Evolutionary conservation across 1,140 invertebrate genomes (phyloP).

Genomic region (Solen grandis): DNA sequence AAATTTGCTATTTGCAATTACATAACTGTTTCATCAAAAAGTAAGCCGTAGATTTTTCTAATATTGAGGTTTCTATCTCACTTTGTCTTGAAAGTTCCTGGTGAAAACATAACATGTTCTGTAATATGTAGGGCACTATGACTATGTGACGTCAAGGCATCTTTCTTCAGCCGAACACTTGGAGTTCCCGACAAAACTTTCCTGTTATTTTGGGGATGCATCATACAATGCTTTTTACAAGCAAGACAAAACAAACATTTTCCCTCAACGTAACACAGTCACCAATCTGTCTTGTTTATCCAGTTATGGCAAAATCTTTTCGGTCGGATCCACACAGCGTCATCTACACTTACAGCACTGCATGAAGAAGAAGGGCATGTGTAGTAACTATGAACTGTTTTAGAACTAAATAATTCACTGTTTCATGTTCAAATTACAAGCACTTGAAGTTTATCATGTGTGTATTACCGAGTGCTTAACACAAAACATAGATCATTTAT

Average conservation of each 20-base stretch:
- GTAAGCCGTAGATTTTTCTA: background rate
- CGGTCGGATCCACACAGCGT: too few species aligned
- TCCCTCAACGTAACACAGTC: constrained; percentile 28
- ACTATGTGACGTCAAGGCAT: background rate
- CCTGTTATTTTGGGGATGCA: background rate
- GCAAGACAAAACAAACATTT: constrained; percentile 3
- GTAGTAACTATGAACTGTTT: too few species aligned
- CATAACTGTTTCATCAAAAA: constrained; percentile 14
- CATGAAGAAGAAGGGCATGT: too few species aligned
- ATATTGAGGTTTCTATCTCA: background rate
- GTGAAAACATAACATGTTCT: background rate
- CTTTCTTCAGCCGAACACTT: background rate
- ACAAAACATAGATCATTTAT: too few species aligned
- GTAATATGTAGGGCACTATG: background rate
- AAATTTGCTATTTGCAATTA: constrained; percentile 14
- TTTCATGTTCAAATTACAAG: too few species aligned
- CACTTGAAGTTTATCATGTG: too few species aligned
- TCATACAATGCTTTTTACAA: constrained; percentile 21
- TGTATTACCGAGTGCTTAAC: too few species aligned
- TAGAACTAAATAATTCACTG: too few species aligned
- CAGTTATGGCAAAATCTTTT: too few species aligned
- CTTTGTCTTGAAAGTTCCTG: background rate
- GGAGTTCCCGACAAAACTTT: background rate
- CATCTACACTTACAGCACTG: too few species aligned
- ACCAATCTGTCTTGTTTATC: constrained; percentile 1